Evolutionary conservation across 2,113 vertebrate genomes (phyloP).

Genomic region (Puma concolor): DNA sequence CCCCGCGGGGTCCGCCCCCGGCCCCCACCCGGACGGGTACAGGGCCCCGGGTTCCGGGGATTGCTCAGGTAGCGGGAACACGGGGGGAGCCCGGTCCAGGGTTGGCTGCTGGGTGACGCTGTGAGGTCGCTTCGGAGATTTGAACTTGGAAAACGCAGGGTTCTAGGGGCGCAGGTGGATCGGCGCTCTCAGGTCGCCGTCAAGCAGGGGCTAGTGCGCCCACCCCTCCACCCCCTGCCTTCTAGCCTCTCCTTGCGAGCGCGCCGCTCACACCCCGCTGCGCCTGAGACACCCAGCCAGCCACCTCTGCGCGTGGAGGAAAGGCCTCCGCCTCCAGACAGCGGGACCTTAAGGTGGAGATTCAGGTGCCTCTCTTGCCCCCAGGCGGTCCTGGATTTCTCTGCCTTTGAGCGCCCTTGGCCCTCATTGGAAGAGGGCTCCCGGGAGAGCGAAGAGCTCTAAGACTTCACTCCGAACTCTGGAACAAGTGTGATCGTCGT

Average conservation of each 20-base stretch:
- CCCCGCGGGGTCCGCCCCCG: not conserved
- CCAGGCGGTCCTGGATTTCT: not conserved
- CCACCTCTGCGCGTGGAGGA: not conserved
- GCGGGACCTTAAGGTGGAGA: not conserved
- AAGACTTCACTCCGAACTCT: not conserved
- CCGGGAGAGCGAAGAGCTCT: not conserved
- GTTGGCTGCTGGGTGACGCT: not conserved
- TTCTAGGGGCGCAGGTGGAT: too few species aligned
- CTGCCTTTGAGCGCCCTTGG: not conserved
- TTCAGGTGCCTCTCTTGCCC: not conserved
- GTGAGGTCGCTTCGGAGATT: not conserved
- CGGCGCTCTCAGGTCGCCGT: not conserved
- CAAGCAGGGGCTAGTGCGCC: not conserved
- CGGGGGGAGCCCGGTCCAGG: not conserved
- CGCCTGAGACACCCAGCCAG: not conserved
- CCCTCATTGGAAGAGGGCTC: not conserved
- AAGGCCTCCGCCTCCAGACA: not conserved
- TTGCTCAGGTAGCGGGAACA: not conserved
- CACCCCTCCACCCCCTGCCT: not conserved
- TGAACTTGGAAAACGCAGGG: slow-evolving; percentile 19
- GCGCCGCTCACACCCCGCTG: not conserved
- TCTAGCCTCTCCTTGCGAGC: too few species aligned
- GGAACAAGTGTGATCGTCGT: not conserved
- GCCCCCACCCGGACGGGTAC: not conserved
- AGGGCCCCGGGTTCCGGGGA: not conserved